These are phyloP conservation scores for Nesoenas mayeri DNA, from an alignment of 2,113 vertebrate genomes.

Conservation along the genomic window DNA sequence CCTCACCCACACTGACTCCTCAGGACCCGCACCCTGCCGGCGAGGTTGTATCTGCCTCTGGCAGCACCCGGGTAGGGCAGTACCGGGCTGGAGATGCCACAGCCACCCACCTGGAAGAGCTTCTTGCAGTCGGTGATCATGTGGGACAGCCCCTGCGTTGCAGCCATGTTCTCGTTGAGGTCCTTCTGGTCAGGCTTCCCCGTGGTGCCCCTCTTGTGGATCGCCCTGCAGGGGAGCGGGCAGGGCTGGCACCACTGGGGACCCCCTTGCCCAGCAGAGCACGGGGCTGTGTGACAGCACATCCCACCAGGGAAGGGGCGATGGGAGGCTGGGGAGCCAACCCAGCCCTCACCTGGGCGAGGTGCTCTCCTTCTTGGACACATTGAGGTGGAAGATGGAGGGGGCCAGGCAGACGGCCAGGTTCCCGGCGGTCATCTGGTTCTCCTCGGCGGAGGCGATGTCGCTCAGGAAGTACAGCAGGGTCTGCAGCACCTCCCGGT, in stretches of 20 bases:
- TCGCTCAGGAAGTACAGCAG: slow-evolving; percentile 89
- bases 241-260: not conserved
- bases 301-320: not conserved
- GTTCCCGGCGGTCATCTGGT: slow-evolving; percentile 88
- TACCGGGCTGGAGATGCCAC: fast-evolving
- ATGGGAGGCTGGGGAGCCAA: not conserved
- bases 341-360: slow-evolving; percentile 76
- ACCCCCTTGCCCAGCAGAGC: not conserved
- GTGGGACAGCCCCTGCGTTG: slow-evolving; percentile 83
- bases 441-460: slow-evolving; percentile 82
- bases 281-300: too few relatives aligned
- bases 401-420: slow-evolving; percentile 88
- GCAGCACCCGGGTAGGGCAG: not conserved
- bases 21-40: fast-evolving
- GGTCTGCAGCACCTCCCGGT: slow-evolving; percentile 88
- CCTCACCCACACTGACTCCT: fast-evolving
- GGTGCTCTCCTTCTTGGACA: slow-evolving; percentile 82
- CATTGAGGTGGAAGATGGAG: slow-evolving; percentile 87
- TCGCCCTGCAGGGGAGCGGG: slow-evolving; percentile 61
- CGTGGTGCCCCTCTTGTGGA: slow-evolving; percentile 71
- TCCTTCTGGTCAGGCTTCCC: slow-evolving; percentile 84
- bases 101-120: slow-evolving; percentile 83
- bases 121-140: slow-evolving; percentile 90
- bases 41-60: fast-evolving
- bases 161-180: slow-evolving; percentile 86